phyloP scores from a whole-genome alignment of 2,888 invertebrate genomes.

The Punctoribates punctum region DNA sequence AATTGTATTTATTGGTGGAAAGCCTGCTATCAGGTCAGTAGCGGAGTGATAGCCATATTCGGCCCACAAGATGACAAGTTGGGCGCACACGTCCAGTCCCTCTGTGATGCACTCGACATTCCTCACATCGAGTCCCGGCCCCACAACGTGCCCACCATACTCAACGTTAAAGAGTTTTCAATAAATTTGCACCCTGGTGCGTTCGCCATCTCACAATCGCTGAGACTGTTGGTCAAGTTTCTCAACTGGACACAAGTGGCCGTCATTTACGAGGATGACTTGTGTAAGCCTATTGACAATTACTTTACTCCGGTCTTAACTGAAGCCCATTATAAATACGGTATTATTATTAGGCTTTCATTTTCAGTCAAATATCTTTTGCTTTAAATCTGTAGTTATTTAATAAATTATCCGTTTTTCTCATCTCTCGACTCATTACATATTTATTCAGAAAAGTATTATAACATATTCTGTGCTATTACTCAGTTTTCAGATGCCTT shows the following conservation, averaged over 20 bases:
- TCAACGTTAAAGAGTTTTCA: constrained; percentile 66
- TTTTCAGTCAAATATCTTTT: too few species aligned
- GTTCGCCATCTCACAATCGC: constrained; percentile 70
- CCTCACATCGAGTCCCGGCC: constrained; percentile 77
- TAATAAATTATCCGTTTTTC: too few species aligned
- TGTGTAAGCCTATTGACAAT: constrained; percentile 44
- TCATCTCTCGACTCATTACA: too few species aligned
- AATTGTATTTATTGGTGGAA: constrained; percentile 51
- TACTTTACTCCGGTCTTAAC: too few species aligned
- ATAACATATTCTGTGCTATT: too few species aligned
- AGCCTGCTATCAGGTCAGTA: constrained; percentile 73
- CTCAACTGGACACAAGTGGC: constrained; percentile 91
- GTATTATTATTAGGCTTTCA: too few species aligned
- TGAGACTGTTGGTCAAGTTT: constrained; percentile 77
- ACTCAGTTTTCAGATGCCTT: too few species aligned
- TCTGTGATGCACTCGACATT: constrained; percentile 82
- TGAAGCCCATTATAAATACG: too few species aligned
- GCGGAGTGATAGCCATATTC: constrained; percentile 80
- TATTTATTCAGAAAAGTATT: too few species aligned
- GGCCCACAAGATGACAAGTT: constrained; percentile 79
- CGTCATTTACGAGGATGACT: constrained; percentile 85
- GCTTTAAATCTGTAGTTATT: too few species aligned
- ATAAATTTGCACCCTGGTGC: constrained; percentile 85
- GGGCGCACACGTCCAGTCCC: constrained; percentile 75
- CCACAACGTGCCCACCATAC: constrained; percentile 49